Conservation (phyloP, 2,113 vertebrate species). For the Ivindomyrus marchei region DNA sequence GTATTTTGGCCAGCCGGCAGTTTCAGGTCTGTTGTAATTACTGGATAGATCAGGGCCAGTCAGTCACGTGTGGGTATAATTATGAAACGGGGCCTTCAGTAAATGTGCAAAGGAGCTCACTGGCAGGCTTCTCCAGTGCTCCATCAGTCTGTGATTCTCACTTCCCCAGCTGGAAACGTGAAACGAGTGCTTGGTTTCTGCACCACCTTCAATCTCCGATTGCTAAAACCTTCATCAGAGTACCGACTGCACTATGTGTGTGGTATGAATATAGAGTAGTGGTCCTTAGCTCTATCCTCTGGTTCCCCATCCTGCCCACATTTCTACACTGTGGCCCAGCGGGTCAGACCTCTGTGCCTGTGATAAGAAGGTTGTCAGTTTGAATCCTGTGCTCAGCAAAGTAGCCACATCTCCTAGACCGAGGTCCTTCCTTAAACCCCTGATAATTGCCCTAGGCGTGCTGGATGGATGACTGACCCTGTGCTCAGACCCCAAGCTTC, state of each 20-base stretch:
- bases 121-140: not conserved
- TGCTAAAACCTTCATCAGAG: not conserved
- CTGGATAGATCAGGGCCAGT: not conserved
- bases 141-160: not conserved
- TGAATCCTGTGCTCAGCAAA: not conserved
- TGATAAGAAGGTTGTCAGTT: not conserved
- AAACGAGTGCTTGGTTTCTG: not conserved
- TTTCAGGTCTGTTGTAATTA: not conserved
- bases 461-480: not conserved
- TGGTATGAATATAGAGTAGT: not conserved
- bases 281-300: not conserved
- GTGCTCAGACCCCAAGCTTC: not conserved
- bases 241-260: not conserved
- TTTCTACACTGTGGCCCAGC: not conserved
- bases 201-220: not conserved
- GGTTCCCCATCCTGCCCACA: not conserved
- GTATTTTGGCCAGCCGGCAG: not conserved
- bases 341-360: not conserved
- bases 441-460: not conserved
- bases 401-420: not conserved
- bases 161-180: not conserved
- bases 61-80: not conserved
- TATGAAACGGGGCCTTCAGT: not conserved
- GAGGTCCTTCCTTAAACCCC: not conserved
- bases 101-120: not conserved